Evolutionary conservation across 2,888 invertebrate species (phyloP).

Genomic region (Papilio elwesi): DNA sequence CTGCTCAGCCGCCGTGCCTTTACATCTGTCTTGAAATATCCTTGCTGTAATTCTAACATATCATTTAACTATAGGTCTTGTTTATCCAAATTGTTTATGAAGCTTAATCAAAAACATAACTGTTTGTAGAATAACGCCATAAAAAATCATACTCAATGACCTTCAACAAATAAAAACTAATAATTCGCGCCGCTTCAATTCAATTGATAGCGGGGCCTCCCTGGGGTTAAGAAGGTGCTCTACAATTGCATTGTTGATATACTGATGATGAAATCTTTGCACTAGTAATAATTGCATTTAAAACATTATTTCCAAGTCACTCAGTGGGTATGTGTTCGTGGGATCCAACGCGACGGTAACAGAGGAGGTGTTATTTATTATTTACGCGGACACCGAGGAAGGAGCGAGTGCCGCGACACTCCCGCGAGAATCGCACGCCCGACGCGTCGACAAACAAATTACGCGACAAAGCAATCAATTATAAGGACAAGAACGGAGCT

Average conservation of each 20-base stretch:
- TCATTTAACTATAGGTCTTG: not conserved
- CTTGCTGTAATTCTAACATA: slow-evolving; percentile 22
- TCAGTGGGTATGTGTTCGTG: slow-evolving; percentile 43
- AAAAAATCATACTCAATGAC: too few species aligned
- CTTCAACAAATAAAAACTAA: too few species aligned
- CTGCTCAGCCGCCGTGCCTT: slow-evolving; percentile 49
- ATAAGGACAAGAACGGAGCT: slow-evolving; percentile 77
- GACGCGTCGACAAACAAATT: slow-evolving; percentile 79
- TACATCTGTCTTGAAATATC: slow-evolving; percentile 33
- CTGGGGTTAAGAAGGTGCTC: too few species aligned
- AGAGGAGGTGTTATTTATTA: slow-evolving; percentile 71
- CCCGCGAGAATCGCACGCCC: slow-evolving; percentile 72
- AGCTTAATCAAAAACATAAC: too few species aligned
- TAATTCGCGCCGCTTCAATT: too few species aligned
- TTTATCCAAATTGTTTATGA: not conserved
- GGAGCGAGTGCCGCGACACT: slow-evolving; percentile 64
- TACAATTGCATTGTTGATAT: not conserved
- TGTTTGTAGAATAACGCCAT: too few species aligned
- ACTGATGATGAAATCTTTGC: too few species aligned
- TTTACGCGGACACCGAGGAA: slow-evolving; percentile 74
- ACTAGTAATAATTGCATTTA: slow-evolving; percentile 4
- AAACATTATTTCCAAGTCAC: slow-evolving; percentile 55
- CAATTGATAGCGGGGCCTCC: too few species aligned
- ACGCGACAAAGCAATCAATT: slow-evolving; percentile 84
- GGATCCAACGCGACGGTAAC: slow-evolving; percentile 43